These are phyloP conservation scores for Empidonax alnorum DNA, from an alignment of 2,113 vertebrate genomes.

Conservation along the genomic window DNA sequence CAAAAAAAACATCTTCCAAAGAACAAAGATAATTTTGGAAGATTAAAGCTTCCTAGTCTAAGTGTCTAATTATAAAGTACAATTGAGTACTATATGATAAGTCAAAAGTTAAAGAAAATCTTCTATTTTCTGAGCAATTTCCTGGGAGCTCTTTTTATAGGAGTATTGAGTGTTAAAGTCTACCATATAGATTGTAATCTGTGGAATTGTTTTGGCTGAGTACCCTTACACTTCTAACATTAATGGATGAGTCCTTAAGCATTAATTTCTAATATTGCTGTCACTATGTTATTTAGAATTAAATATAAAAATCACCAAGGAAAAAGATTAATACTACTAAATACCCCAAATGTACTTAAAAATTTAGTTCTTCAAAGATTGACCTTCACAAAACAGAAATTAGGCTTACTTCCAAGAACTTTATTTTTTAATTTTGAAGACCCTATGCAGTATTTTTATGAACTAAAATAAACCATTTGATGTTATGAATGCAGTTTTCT, in stretches of 20 bases:
- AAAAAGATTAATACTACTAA: not conserved
- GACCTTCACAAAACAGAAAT: not conserved
- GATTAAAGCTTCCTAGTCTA: not conserved
- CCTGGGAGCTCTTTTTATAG: not conserved
- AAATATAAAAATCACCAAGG: not conserved
- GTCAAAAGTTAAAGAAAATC: not conserved
- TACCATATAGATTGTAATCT: not conserved
- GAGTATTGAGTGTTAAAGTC: not conserved
- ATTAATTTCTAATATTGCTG: not conserved
- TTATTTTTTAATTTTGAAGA: not conserved
- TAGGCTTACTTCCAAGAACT: not conserved
- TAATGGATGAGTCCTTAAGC: not conserved
- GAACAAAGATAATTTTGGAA: not conserved
- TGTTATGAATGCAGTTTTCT: not conserved
- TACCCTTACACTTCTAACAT: not conserved
- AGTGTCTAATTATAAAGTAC: not conserved
- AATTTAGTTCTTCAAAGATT: not conserved
- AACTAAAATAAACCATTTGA: not conserved
- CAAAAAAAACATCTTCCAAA: not conserved
- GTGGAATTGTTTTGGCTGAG: not conserved
- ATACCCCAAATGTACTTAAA: not conserved
- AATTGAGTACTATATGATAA: not conserved
- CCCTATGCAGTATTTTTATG: not conserved
- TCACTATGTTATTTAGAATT: not conserved
- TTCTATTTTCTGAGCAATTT: not conserved